Base-by-base conservation (phyloP, 2,113 vertebrate species). In the Alligator sinensis region DNA sequence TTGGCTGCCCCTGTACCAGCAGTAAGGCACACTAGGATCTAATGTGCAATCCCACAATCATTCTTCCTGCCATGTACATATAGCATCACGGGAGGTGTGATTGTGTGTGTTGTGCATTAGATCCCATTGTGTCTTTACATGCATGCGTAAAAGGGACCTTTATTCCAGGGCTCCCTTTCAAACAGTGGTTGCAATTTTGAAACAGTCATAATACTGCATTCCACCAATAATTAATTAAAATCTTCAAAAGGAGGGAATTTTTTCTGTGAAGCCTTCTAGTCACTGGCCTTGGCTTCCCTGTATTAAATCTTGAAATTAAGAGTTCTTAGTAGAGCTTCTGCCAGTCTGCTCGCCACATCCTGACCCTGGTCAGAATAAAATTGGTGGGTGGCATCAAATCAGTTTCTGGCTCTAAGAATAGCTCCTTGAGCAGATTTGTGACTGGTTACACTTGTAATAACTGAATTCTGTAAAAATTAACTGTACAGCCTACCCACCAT, bases 151-250 rank as follows among this genome's bases (percentile, higher is more conserved):
- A 47, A 47, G 47, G 47, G 47, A 7, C 47, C 68, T 72, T 30
- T 38, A 72, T 47, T 74, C 47, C 47, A 74, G 30, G 47, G 21
- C 34, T 74, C 34, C 17, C 6, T 84, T 80, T 55, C 91, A 93
- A 60, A 76, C 61, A 76, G 70, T 81, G 82, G 34, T 38, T 2
- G 9, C 74, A 77, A 3, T 1, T 80, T 68, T 87, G 80, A 13
- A 5, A 7, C 6, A 14, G 30, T 72, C 17, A 24, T 70, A 47
- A 38, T 34, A 74, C 70, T 88, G 91, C 59, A 80, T 91, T 90
- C 27, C 17, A 28, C 6, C 84, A 82, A n/a, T 62, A 22, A 72
- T 86, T 74, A 63, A 91, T 86, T 74, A 63, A 91, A 54, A 17
- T n/a, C 13, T 79, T 88, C 13, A 77, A 89, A 84, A 0, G 1